Percentiles rank a stretch among this genome's conserved stretches.
Conservation (phyloP, 2,888 invertebrate species). For the Theretra japonica region DNA sequence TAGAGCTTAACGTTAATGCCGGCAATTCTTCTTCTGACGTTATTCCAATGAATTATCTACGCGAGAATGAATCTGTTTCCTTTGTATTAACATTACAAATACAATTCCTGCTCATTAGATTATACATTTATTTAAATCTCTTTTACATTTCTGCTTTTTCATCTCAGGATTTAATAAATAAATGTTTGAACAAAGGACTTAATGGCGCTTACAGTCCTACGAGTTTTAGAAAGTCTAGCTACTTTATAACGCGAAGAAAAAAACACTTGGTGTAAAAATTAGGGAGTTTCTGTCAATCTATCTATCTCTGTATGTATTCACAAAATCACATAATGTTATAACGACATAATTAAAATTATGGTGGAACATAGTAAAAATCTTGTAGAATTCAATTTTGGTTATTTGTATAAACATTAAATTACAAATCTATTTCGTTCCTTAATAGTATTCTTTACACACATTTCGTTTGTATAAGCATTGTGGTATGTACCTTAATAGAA, state of each 20-base stretch:
- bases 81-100: constrained; percentile 1
- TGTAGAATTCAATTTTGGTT: too few species aligned
- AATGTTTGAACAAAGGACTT: not conserved
- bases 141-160: not conserved
- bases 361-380: too few species aligned
- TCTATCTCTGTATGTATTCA: too few species aligned
- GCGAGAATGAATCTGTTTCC: not conserved
- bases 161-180: not conserved
- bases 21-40: constrained; percentile 13
- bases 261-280: not conserved
- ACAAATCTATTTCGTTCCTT: too few species aligned
- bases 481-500: too few species aligned
- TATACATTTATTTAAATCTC: not conserved
- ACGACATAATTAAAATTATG: too few species aligned
- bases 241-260: not conserved
- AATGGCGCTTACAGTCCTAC: not conserved
- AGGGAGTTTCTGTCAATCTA: too few species aligned
- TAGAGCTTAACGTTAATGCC: constrained; percentile 15
- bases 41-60: constrained; percentile 23
- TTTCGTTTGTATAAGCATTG: too few species aligned
- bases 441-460: too few species aligned
- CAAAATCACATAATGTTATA: too few species aligned
- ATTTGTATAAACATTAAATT: too few species aligned
- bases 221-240: not conserved
- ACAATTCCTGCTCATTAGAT: not conserved